A percentile compares a stretch with the other conserved stretches of the same genome.
Conservation (phyloP, 2,113 vertebrate species). For the Alectura lathami region DNA sequence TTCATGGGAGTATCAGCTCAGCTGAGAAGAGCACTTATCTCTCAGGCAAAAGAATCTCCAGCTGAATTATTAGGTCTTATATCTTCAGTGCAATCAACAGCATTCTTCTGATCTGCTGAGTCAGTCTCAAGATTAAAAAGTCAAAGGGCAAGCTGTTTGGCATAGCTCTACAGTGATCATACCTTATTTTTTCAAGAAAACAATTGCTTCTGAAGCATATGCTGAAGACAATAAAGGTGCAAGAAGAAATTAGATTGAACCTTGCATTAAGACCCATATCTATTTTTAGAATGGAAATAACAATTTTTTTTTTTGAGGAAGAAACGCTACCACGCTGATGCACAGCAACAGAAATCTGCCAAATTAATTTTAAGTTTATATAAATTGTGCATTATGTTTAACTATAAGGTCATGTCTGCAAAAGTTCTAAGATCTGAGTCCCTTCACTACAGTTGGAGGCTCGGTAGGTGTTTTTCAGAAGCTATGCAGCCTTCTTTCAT, state of each 20-base stretch:
- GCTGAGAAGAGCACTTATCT: background rate
- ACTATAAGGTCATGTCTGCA: background rate
- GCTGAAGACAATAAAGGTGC: background rate
- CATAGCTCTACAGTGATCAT: background rate
- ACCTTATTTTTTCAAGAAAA: background rate
- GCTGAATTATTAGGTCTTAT: background rate
- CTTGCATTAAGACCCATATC: background rate
- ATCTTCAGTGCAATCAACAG: background rate
- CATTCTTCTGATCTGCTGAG: background rate
- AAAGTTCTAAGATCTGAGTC: background rate
- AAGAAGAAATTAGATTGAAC: too few species aligned
- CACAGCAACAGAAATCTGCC: background rate
- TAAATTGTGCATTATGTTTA: background rate
- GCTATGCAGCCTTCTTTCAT: background rate
- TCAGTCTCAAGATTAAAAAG: slow-evolving; percentile 18
- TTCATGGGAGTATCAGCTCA: background rate
- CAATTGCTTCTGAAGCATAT: background rate
- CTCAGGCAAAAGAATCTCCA: background rate
- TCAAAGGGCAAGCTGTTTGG: slow-evolving; percentile 21
- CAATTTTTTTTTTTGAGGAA: background rate
- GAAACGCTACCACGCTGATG: background rate
- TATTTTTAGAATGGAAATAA: background rate
- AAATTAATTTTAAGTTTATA: background rate
- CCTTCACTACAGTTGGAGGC: background rate
- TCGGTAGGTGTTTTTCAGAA: background rate